phyloP scores from a whole-genome alignment of 2,797 vertebrate species.

The Acestrorhynchus altus region DNA sequence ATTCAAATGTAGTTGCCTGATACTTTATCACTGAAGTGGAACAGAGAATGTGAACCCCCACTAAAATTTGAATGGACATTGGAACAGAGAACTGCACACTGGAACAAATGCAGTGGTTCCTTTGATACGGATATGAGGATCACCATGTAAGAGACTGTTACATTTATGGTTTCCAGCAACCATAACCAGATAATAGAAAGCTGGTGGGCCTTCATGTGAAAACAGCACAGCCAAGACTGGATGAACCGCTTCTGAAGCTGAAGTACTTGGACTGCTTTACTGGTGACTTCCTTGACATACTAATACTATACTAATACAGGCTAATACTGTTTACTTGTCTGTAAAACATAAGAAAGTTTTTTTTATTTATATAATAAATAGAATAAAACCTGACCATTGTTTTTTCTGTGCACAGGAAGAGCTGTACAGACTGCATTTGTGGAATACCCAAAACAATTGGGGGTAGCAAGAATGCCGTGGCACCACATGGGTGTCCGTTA shows the following conservation, averaged over 20 bases:
- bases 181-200: conserved; percentile 50
- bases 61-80: neutral
- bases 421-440: no score
- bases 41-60: neutral
- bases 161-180: no score
- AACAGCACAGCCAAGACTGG: conserved; percentile 52
- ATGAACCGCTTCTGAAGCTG: conserved; percentile 49
- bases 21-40: no score
- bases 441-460: no score
- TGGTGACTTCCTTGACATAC: conserved; percentile 51
- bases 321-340: conserved; percentile 51
- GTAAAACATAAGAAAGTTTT: no score
- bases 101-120: conserved; percentile 3
- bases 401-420: no score
- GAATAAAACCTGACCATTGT: no score
- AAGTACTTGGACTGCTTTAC: conserved; percentile 46
- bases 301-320: no score
- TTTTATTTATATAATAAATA: no score
- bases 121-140: neutral
- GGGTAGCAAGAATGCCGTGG: no score
- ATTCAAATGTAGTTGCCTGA: neutral
- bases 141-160: neutral
- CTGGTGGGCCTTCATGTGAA: conserved; percentile 53
- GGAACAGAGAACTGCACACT: conserved; percentile 3
- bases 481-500: no score